Evolutionary conservation across 1,140 invertebrate species (phyloP), one percentile per base, ranked within the genome.

Genomic region (Dinoponera quadriceps): DNA sequence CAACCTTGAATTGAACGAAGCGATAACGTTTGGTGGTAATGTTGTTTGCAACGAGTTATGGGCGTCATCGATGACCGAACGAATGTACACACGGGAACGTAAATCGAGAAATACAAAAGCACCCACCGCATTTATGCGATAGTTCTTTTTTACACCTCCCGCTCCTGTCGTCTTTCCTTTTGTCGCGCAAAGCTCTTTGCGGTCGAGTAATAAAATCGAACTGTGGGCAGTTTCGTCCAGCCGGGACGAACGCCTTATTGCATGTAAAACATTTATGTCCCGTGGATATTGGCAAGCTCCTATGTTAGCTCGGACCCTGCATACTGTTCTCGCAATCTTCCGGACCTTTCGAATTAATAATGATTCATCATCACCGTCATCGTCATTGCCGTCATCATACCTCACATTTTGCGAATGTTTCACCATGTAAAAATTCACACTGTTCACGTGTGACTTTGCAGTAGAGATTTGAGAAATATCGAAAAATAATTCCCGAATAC

Each of bases 191-290:
- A 16, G 54, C 83, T 87, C 88, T 89, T 90, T 91, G 90, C 91
- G 89, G 89, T 91, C 86, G 87, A 91, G 92, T 91, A 92, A 93
- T 93, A 93, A 93, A 93, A 93, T 91, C 90, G 88, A 91, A 90
- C 92, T 93, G 92, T 75, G 92, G 92, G 91, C 92, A 93, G 91
- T 93, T 93, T 91, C 82, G 91, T 88, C 90, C 92, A 93, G 90
- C 92, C 91, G 92, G 87, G 90, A 86, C 92, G 75, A 89, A 89
- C 90, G 88, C 92, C 92, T 93, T 93, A 93, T 93, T 93, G 92
- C 92, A 93, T 93, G 93, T 93, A 93, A 93, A 93, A 93, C 92
- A 93, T 93, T 93, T 93, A 93, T 93, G 92, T 90, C 82, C 89
- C 75, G 90, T 88, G 84, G 92, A 93, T 93, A 93, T 93, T 93